phyloP scores from a whole-genome alignment of 1,140 invertebrate genomes.

The Carcinoscorpius rotundicauda region DNA sequence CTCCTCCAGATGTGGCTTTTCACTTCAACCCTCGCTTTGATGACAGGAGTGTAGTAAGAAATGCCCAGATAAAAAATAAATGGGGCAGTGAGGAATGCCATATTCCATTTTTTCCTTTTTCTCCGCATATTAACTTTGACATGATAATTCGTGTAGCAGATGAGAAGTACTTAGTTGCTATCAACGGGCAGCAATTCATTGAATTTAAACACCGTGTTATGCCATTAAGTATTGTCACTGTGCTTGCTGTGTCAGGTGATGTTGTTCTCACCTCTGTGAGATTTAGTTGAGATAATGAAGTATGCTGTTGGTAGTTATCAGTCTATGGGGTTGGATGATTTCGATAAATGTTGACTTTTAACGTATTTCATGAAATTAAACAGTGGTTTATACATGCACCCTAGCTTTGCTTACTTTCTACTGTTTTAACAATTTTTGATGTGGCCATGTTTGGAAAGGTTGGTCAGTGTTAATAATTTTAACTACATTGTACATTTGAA shows the following conservation, averaged over 20 bases:
- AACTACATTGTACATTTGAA: no score
- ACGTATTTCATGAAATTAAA: no score
- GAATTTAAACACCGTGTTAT: conserved; percentile 54
- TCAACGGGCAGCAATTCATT: conserved; percentile 61
- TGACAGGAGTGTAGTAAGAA: conserved; percentile 52
- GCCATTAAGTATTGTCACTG: conserved; percentile 45
- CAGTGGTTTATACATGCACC: no score
- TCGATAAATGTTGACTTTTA: no score
- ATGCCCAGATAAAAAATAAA: conserved; percentile 41
- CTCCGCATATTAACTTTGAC: conserved; percentile 53
- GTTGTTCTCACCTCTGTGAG: conserved; percentile 37
- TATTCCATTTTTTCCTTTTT: conserved; percentile 49
- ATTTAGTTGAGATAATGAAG: not conserved
- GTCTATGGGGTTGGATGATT: no score
- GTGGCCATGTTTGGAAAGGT: no score
- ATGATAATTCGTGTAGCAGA: conserved; percentile 54
- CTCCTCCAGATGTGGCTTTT: conserved; percentile 53
- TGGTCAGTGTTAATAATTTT: no score
- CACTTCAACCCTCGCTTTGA: conserved; percentile 45
- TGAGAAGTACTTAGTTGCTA: conserved; percentile 52
- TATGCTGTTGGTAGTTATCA: no score
- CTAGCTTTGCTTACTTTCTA: no score
- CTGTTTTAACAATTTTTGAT: no score
- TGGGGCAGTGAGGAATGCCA: conserved; percentile 57
- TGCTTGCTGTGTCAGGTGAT: conserved; percentile 57